Base-by-base conservation (phyloP, 2,888 invertebrate genomes). In the Andrena dorsata region DNA sequence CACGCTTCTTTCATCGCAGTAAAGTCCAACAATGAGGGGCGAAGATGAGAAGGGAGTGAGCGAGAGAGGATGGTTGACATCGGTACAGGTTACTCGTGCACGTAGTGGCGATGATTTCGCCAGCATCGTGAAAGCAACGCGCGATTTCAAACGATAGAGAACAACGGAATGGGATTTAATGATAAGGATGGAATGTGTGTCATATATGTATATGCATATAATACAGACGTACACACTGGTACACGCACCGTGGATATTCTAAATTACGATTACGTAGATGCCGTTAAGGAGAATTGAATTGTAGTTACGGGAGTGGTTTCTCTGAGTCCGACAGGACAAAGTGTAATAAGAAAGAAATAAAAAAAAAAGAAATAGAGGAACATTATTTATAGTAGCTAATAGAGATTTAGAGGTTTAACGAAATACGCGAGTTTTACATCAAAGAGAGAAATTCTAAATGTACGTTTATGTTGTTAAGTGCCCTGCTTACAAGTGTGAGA, bases 201-300 rank as follows among this genome's bases (percentile, higher is more conserved):
- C 66, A 78, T 70, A 76, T 70, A 75, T 60, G 70, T 64, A 56
- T 26, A 64, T 53, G 73, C 70, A 74, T 65, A 69, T 41, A 41
- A 41, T 53, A 82, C 51, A 32, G 61, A 77, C 68, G 23, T 71
- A 71, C 69, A 73, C 58, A 20, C 63, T 41, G n/a, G 23, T n/a
- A 65, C 49, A 68, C 63, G 66, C 49, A 83, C 77, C 64, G 60
- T 76, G 84, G 77, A 90, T 89, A 91, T 91, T 91, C 91, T 90
- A 91, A 91, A 91, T 91, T 90, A 90, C 87, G 87, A 90, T 91
- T 84, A 88, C 80, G 69, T 84, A 86, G 85, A 83, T 72, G 66
- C 82, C 82, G 77, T 89, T 90, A 89, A 89, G 89, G 63, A 66
- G 56, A 10, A 83, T 84, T 88, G 82, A 87, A 86, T 86, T 89